Conservation (phyloP, 2,888 invertebrate species). For the Monoplex corrugatus region DNA sequence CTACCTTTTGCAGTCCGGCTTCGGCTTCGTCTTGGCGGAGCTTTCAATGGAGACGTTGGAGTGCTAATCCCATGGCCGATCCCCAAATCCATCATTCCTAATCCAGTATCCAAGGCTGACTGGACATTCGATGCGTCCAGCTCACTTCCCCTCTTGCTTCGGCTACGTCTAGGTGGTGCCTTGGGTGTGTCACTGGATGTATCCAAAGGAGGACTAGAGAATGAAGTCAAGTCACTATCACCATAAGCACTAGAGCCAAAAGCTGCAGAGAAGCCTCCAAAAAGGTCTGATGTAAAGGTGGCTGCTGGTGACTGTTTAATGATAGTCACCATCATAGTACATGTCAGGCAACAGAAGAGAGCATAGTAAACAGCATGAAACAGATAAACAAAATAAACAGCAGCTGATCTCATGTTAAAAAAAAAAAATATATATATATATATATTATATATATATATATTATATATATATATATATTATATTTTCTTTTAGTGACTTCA, state of each 20-base stretch:
- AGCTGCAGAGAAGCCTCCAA: neutral
- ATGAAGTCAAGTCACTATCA: neutral
- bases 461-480: no score
- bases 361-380: constrained; percentile 34
- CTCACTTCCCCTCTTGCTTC: constrained; percentile 33
- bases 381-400: no score
- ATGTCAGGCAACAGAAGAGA: constrained; percentile 14
- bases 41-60: neutral
- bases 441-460: no score
- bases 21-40: constrained; percentile 14
- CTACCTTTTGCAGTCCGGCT: neutral
- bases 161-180: constrained; percentile 25
- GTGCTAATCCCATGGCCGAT: no score
- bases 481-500: no score
- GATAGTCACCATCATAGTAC: neutral
- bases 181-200: neutral
- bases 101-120: neutral
- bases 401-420: no score
- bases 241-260: constrained; percentile 2
- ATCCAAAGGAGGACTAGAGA: neutral
- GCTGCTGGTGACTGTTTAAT: neutral
- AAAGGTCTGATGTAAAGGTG: neutral
- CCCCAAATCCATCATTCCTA: neutral
- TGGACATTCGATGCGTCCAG: neutral
- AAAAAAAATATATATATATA: no score